Base-by-base conservation (phyloP, 2,888 invertebrate genomes). In the Automeris io region DNA sequence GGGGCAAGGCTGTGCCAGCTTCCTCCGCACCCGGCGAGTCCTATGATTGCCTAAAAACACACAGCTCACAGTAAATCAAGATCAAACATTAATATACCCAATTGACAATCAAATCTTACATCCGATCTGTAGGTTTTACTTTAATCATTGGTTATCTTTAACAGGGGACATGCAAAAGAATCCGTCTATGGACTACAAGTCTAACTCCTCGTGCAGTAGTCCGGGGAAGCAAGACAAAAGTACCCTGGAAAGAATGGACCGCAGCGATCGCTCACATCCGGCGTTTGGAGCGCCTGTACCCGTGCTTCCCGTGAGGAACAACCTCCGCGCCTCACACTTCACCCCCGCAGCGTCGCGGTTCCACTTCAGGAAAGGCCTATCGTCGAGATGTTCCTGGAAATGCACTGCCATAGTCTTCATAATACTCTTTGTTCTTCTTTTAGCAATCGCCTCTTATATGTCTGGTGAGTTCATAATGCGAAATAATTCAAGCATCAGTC, bases 371-470 rank as follows among this genome's bases (percentile, higher is more conserved):
- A 95, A 95, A 89, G 94, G 94, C 58, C 88, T 95, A 61, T 92
- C 94, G 41, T 93, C 94, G 57, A 90, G 91, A 62, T 97, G 97
- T 85, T 94, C 95, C 48, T 97, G 97, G 95, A 94, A 94, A 79
- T 95, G 96, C 82, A 92, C 95, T 55, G 95, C 96, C 49, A 93
- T 97, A 70, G 91, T 93, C 54, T 93, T 95, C 72, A 93, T 96
- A 70, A 90, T 95, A 78, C 89, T 96, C 59, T 92, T 94, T 58
- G 91, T 95, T 59, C 90, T 95, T 63, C 89, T 97, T 57, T 90
- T 93, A 65, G 93, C 95, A 52, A 92, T 94, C 52, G 89, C 96
- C 54, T 92, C 93, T 55, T 95, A 95, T 86, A 92, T 97, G 87
- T 93, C 94, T 88, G 95, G 96, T 96, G 85, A 66, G 63, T 53